phyloP scores from a whole-genome alignment of 2,113 vertebrate species.

The Rhinoderma darwinii region DNA sequence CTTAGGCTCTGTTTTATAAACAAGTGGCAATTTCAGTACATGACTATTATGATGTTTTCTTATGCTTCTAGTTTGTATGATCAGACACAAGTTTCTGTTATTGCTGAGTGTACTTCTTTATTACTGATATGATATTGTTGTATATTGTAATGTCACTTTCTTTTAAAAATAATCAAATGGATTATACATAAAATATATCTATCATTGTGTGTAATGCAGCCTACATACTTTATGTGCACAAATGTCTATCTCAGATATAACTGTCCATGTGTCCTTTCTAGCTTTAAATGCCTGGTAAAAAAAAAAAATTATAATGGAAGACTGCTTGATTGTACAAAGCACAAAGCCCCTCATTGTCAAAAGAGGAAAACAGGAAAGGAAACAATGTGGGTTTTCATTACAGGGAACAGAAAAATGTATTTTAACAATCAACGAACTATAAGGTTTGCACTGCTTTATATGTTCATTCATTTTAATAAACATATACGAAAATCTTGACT shows the following conservation, averaged over 20 bases:
- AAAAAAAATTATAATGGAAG: conserved; percentile 19
- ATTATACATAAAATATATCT: neutral
- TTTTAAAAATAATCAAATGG: too few species aligned
- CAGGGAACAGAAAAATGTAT: conserved; percentile 16
- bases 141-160: too few species aligned
- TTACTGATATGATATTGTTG: too few species aligned
- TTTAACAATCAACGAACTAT: neutral
- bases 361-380: conserved; percentile 45
- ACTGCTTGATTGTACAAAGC: neutral
- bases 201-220: too few species aligned
- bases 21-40: too few species aligned
- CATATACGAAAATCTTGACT: neutral
- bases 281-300: neutral
- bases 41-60: too few species aligned
- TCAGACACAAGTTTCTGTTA: too few species aligned
- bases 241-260: neutral
- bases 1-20: too few species aligned
- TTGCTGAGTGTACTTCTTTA: too few species aligned
- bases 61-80: too few species aligned
- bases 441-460: neutral
- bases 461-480: neutral
- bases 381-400: conserved; percentile 51
- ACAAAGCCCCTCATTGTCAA: conserved; percentile 41
- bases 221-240: neutral
- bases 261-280: neutral